These are phyloP conservation scores for Microtus ochrogaster DNA, from an alignment of 2,113 vertebrate species.

Conservation along the genomic window DNA sequence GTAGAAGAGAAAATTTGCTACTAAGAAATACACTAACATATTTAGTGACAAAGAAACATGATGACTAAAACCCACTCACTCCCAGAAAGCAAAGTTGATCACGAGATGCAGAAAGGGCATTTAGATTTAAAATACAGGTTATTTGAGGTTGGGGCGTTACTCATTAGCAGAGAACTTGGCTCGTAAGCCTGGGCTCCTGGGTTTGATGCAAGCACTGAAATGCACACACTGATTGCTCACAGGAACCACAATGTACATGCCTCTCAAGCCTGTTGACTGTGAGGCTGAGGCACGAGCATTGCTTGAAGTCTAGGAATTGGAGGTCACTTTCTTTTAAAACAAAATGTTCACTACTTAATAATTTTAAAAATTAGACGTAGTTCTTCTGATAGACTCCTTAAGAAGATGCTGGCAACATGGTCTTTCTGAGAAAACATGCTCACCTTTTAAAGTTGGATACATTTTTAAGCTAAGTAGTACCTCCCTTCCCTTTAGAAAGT, in stretches of 20 bases:
- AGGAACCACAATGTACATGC: too few species aligned
- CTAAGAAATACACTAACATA: neutral
- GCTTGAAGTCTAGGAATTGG: neutral
- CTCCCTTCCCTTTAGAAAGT: neutral
- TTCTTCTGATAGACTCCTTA: neutral
- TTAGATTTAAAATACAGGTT: constrained; percentile 3
- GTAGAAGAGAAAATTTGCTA: neutral
- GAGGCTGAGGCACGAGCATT: neutral
- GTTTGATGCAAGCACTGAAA: neutral
- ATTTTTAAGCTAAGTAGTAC: neutral
- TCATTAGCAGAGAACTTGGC: neutral
- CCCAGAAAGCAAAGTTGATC: neutral
- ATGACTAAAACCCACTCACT: neutral
- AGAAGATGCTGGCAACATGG: too few species aligned
- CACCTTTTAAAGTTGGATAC: neutral
- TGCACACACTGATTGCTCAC: neutral
- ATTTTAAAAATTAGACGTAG: neutral
- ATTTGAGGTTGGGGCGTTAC: neutral
- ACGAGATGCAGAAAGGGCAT: neutral
- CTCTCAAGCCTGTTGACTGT: neutral
- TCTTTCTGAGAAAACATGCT: neutral
- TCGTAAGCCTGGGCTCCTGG: neutral
- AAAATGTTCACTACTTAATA: neutral
- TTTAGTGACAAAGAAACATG: neutral
- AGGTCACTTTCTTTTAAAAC: neutral